Evolutionary conservation across 2,888 invertebrate species (phyloP).

Genomic region (Schizotus pectinicornis): DNA sequence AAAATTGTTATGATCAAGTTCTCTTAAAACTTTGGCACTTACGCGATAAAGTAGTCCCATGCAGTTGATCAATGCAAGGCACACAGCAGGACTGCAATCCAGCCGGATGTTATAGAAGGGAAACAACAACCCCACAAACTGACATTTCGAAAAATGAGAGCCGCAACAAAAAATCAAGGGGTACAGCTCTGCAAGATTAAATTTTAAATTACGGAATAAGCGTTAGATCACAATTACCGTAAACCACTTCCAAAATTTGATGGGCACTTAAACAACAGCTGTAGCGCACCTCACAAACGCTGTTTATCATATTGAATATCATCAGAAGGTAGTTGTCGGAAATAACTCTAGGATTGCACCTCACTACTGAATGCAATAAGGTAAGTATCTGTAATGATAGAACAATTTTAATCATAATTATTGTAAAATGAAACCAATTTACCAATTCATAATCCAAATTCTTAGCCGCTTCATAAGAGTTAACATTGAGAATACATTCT

Average conservation of each 20-base stretch:
- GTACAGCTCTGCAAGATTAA: constrained; percentile 16
- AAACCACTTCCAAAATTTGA: constrained; percentile 47
- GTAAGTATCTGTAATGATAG: constrained; percentile 44
- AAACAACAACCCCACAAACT: constrained; percentile 39
- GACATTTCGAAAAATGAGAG: not conserved
- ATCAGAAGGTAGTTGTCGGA: constrained; percentile 41
- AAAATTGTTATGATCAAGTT: too few relatives aligned
- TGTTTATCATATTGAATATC: constrained; percentile 46
- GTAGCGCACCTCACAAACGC: constrained; percentile 47
- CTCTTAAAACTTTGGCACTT: constrained; percentile 23
- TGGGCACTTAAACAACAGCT: constrained; percentile 49
- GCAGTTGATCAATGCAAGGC: constrained; percentile 55
- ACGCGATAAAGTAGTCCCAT: constrained; percentile 55
- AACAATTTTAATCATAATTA: constrained; percentile 1
- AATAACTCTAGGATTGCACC: constrained; percentile 41
- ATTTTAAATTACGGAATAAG: constrained; percentile 42
- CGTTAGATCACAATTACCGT: constrained; percentile 37
- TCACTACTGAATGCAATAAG: constrained; percentile 49
- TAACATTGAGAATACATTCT: constrained; percentile 36
- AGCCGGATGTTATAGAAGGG: constrained; percentile 44
- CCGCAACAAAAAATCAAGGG: constrained; percentile 3
- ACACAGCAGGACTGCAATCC: constrained; percentile 54
- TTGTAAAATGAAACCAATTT: constrained; percentile 23
- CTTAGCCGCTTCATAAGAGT: constrained; percentile 37
- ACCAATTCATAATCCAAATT: constrained; percentile 45